Evolutionary conservation across 2,888 invertebrate genomes (phyloP), one percentile per base, ranked within the genome.

Genomic region (Zonitis immaculata): DNA sequence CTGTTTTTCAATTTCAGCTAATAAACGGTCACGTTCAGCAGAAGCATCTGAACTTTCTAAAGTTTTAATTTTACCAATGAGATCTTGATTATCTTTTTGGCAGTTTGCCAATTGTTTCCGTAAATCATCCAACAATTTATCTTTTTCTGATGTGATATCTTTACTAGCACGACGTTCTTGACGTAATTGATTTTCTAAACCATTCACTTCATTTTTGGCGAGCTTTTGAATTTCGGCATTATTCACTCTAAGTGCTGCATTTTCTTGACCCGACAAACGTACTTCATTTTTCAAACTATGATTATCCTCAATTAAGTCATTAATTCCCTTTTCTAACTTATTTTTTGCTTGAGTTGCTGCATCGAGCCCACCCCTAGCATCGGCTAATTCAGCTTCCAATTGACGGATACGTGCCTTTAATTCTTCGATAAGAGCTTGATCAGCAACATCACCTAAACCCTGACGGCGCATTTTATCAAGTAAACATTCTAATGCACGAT

Each of bases 221-320:
- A 69, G 63, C 26, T 70, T 66, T 59, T 76, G 73, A 4, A 74
- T 66, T 49, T 75, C 73, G 5, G 57, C 54, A 0, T 72, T 72
- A 51, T 71, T 68, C 44, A 64, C 64, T 8, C 69, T 63, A 30
- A 76, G 52, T n/a, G 70, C 65, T n/a, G 56, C 57, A 54, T 74
- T 75, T 59, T 76, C 76, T 7, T 58, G 59, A 6, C 51, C 51
- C 9, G 54, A 30, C 7, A 42, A 35, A 5, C 60, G 58, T 6
- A 61, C 54, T 47, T 55, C 57, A 16, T 58, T 54, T 48, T 60
- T 57, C 27, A 70, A 55, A 26, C 65, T 62, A n/a, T n/a, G n/a
- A n/a, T n/a, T n/a, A n/a, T n/a, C n/a, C n/a, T n/a, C n/a, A n/a
- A n/a, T n/a, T n/a, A n/a, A n/a, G n/a, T n/a, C n/a, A n/a, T n/a